phyloP scores from a whole-genome alignment of 2,113 vertebrate species.

The Laticauda laticaudata region DNA sequence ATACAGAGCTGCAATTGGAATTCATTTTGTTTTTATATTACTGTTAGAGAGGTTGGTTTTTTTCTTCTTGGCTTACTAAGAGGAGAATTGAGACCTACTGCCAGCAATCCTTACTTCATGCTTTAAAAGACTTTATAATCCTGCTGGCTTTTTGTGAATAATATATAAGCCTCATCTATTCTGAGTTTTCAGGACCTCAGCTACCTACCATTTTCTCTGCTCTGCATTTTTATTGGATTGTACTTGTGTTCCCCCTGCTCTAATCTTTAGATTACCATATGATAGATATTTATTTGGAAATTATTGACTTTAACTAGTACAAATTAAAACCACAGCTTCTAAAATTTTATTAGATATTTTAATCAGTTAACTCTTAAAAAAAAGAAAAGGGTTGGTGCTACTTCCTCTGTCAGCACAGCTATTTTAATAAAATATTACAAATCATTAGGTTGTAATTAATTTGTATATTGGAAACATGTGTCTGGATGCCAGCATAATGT shows the following conservation, averaged over 20 bases:
- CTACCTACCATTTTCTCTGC: conserved; percentile 74
- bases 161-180: conserved; percentile 67
- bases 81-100: conserved; percentile 58
- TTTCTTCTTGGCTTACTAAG: conserved; percentile 63
- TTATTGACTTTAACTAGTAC: conserved; percentile 67
- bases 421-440: conserved; percentile 59
- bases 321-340: conserved; percentile 67
- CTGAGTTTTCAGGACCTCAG: conserved; percentile 59
- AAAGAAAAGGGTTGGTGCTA: conserved; percentile 11
- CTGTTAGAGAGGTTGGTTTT: neutral
- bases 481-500: conserved; percentile 55
- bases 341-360: conserved; percentile 69
- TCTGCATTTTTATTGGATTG: conserved; percentile 80
- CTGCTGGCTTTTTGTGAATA: conserved; percentile 71
- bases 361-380: conserved; percentile 57
- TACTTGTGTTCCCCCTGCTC: conserved; percentile 69
- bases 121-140: conserved; percentile 59
- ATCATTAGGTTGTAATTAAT: conserved; percentile 63
- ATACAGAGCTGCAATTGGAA: conserved; percentile 31
- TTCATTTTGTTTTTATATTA: conserved; percentile 47
- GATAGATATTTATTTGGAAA: conserved; percentile 76
- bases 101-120: conserved; percentile 63
- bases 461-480: conserved; percentile 60
- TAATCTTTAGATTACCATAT: conserved; percentile 73
- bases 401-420: conserved; percentile 46